Percentiles rank a stretch among this genome's conserved stretches.
Conservation (phyloP, 2,888 invertebrate species). For the Crematogaster levior region DNA sequence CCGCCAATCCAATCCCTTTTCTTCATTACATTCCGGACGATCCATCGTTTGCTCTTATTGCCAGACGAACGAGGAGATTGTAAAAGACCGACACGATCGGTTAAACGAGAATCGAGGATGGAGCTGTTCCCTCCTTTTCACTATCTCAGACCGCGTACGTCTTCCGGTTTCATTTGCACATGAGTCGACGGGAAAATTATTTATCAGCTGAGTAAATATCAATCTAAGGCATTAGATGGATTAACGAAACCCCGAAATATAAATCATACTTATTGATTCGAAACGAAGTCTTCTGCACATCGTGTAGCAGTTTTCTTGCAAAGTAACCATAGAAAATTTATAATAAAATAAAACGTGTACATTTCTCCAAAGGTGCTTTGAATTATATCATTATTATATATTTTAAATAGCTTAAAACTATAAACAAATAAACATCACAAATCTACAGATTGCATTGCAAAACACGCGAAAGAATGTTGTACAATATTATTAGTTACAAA, state of each 20-base stretch:
- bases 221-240: not conserved
- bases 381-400: not conserved
- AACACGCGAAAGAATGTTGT: not conserved
- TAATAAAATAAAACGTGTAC: not conserved
- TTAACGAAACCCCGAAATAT: not conserved
- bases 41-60: slow-evolving; percentile 36
- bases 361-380: not conserved
- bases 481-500: not conserved
- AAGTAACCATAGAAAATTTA: not conserved
- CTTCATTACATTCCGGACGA: slow-evolving; percentile 48
- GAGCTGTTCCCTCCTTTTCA: not conserved
- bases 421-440: not conserved
- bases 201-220: slow-evolving; percentile 22
- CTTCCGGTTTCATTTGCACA: slow-evolving; percentile 12
- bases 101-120: slow-evolving; percentile 38
- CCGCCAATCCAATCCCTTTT: slow-evolving; percentile 53
- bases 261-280: not conserved
- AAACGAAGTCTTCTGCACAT: not conserved
- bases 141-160: not conserved
- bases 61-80: slow-evolving; percentile 28
- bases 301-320: not conserved
- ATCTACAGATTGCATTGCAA: not conserved
- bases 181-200: not conserved
- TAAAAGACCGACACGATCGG: slow-evolving; percentile 31
- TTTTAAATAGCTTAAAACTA: not conserved